Conservation (phyloP, 2,888 invertebrate genomes). For the Lamellibrachia satsuma region DNA sequence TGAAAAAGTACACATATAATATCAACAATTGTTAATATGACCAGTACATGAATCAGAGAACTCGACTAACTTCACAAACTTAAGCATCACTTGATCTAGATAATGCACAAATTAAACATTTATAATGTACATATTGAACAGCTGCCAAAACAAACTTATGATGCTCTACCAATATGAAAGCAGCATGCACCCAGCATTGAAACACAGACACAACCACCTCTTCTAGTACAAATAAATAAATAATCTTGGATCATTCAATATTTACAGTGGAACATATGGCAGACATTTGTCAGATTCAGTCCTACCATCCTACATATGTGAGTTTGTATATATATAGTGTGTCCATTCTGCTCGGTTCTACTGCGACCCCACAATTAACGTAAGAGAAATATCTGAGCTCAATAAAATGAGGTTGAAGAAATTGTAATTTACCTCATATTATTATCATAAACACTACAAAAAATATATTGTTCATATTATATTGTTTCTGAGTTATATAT, state of each 20-base stretch:
- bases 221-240: neutral
- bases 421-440: neutral
- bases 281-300: neutral
- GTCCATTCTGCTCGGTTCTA: neutral
- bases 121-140: conserved; percentile 5
- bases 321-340: neutral
- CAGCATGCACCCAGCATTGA: neutral
- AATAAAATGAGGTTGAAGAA: neutral
- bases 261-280: neutral
- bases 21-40: neutral
- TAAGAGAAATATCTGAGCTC: neutral
- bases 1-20: neutral
- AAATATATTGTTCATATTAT: neutral
- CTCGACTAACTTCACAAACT: neutral
- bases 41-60: neutral
- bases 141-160: neutral
- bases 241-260: neutral
- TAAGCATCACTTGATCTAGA: neutral
- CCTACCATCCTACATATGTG: neutral
- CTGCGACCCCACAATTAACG: neutral
- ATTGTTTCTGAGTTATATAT: neutral
- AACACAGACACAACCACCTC: neutral
- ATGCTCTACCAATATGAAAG: neutral
- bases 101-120: neutral
- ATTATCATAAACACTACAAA: neutral